These are phyloP conservation scores for Drosophila mettleri DNA, from an alignment of 2,888 invertebrate genomes.

Conservation along the genomic window DNA sequence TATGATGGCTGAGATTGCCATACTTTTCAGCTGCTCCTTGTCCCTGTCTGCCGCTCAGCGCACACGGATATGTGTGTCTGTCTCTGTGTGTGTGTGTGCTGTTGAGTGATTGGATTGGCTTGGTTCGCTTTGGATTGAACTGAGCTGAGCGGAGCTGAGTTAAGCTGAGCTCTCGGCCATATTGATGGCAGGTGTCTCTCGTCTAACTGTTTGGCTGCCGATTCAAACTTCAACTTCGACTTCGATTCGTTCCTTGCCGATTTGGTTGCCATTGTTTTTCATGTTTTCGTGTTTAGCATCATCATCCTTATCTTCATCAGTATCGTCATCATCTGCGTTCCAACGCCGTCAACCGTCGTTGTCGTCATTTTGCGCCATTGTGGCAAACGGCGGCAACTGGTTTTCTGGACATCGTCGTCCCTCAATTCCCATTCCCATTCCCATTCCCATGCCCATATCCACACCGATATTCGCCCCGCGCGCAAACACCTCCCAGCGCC, in stretches of 20 bases:
- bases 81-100: conserved; percentile 33
- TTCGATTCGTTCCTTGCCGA: conserved; percentile 41
- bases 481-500: conserved; percentile 20
- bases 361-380: conserved; percentile 48
- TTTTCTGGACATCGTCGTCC: conserved; percentile 54
- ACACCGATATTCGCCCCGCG: not conserved
- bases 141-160: conserved; percentile 4
- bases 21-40: conserved; percentile 57
- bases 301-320: conserved; percentile 35
- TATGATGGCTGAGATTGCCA: conserved; percentile 76
- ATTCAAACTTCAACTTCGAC: conserved; percentile 28
- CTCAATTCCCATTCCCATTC: conserved; percentile 9
- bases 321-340: conserved; percentile 19
- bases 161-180: not conserved
- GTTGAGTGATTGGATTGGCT: conserved; percentile 76
- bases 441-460: conserved; percentile 5
- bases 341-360: conserved; percentile 23
- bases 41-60: conserved; percentile 11
- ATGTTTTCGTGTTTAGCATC: conserved; percentile 26
- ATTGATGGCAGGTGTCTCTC: conserved; percentile 63
- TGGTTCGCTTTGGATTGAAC: conserved; percentile 39
- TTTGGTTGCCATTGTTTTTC: conserved; percentile 65
- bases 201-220: conserved; percentile 54
- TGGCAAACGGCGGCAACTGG: conserved; percentile 61
- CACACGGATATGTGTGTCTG: no score